A percentile compares a stretch with the other conserved stretches of the same genome.
Evolutionary conservation across 2,888 invertebrate genomes (phyloP).

Genomic region (Bugula neritina): DNA sequence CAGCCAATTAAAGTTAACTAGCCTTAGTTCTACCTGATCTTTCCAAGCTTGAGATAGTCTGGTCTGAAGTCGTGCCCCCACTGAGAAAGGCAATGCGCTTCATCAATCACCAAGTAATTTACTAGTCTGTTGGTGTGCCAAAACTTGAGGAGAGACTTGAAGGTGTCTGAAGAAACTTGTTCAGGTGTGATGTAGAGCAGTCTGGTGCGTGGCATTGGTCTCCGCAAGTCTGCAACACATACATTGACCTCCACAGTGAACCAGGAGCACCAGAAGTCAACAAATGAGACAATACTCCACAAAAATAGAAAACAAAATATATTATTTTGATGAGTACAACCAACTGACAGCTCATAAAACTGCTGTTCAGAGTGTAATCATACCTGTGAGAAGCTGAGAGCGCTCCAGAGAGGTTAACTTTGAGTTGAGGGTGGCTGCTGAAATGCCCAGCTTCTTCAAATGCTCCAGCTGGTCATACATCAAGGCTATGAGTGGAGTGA

Average conservation of each 20-base stretch:
- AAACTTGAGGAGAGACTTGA: conserved; percentile 59
- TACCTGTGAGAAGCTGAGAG: conserved; percentile 40
- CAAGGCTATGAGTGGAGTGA: conserved; percentile 90
- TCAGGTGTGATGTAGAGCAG: conserved; percentile 95
- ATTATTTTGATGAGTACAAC: too few relatives aligned
- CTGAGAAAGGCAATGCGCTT: conserved; percentile 73
- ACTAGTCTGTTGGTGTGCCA: conserved; percentile 71
- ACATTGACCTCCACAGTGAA: not conserved
- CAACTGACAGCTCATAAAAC: too few relatives aligned
- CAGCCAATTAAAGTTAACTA: too few relatives aligned
- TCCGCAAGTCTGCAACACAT: conserved; percentile 62
- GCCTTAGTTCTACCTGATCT: conserved; percentile 8
- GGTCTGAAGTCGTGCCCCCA: conserved; percentile 92
- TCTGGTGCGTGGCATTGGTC: conserved; percentile 68
- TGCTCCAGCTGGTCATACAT: conserved; percentile 92
- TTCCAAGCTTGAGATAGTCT: conserved; percentile 81
- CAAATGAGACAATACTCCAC: too few relatives aligned
- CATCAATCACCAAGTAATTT: conserved; percentile 88
- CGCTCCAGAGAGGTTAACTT: conserved; percentile 75
- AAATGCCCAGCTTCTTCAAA: conserved; percentile 68
- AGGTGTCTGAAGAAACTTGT: conserved; percentile 71
- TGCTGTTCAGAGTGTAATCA: too few relatives aligned
- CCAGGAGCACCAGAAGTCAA: not conserved
- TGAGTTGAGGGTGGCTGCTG: conserved; percentile 85
- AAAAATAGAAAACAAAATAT: too few relatives aligned